A percentile compares a stretch with the other conserved stretches of the same genome.
These are phyloP conservation scores for Trypoxylus dichotomus DNA, from an alignment of 1,140 invertebrate genomes.

Conservation along the genomic window DNA sequence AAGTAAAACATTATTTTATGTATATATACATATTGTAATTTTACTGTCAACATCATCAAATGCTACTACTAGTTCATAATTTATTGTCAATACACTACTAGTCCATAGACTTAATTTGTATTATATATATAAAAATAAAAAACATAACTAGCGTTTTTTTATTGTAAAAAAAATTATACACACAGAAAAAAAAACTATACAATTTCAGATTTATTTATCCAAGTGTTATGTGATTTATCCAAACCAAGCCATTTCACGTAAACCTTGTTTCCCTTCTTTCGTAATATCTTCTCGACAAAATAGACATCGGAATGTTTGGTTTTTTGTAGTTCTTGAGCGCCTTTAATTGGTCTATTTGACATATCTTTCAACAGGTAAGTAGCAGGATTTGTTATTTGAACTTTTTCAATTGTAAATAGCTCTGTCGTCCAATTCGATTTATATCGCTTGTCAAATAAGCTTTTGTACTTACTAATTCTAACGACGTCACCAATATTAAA, in stretches of 20 bases:
- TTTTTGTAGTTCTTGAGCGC: conserved; percentile 39
- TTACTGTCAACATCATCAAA: too few relatives aligned
- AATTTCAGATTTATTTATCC: conserved; percentile 14
- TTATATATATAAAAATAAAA: too few relatives aligned
- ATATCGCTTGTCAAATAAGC: conserved; percentile 43
- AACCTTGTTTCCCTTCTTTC: conserved; percentile 42
- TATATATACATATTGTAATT: too few relatives aligned
- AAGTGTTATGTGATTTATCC: conserved; percentile 32
- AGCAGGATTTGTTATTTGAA: conserved; percentile 26
- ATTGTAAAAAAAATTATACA: too few relatives aligned
- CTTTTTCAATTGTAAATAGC: conserved; percentile 44
- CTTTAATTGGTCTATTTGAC: conserved; percentile 36
- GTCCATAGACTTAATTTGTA: too few relatives aligned
- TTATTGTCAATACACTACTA: too few relatives aligned
- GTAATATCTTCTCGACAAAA: conserved; percentile 47
- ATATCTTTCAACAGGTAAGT: conserved; percentile 37
- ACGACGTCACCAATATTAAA: conserved; percentile 36
- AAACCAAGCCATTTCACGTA: conserved; percentile 48
- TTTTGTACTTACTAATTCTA: conserved; percentile 33
- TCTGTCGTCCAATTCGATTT: conserved; percentile 46
- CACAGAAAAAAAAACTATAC: too few relatives aligned
- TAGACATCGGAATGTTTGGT: conserved; percentile 44
- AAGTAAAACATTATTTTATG: too few relatives aligned
- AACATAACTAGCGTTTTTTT: too few relatives aligned
- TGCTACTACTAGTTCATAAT: too few relatives aligned